A percentile compares a stretch with the other conserved stretches of the same genome.
phyloP scores from a whole-genome alignment of 2,113 vertebrate species.

The Carlito syrichta region DNA sequence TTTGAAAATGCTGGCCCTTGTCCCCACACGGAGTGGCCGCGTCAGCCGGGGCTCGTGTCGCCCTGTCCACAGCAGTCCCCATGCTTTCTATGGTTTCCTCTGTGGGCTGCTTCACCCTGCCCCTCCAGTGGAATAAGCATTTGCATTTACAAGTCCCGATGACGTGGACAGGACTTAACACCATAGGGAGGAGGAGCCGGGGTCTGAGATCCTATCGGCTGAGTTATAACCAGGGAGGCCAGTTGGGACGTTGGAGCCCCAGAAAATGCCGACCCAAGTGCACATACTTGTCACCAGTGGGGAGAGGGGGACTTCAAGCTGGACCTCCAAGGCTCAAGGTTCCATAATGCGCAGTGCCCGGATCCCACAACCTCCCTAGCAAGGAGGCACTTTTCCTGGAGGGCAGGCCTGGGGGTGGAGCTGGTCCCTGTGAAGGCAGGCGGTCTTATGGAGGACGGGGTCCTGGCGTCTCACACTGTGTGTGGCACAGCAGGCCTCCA shows the following conservation, averaged over 20 bases:
- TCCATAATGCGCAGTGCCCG: not conserved
- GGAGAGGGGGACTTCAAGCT: not conserved
- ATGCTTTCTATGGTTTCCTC: not conserved
- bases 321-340: not conserved
- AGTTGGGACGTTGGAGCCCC: not conserved
- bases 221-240: not conserved
- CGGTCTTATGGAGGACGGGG: accelerated
- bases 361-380: not conserved
- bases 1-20: not conserved
- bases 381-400: not conserved
- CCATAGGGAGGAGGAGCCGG: not conserved
- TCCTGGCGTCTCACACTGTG: not conserved
- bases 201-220: not conserved
- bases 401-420: not conserved
- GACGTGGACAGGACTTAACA: not conserved
- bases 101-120: accelerated
- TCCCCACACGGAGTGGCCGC: not conserved
- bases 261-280: not conserved
- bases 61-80: no score
- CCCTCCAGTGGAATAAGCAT: not conserved
- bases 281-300: not conserved
- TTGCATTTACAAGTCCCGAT: not conserved
- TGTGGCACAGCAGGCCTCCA: not conserved
- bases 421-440: not conserved
- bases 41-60: accelerated